Evolutionary conservation across 2,113 vertebrate genomes (phyloP), one percentile per base, ranked within the genome.

Genomic region (Laticauda laticaudata): DNA sequence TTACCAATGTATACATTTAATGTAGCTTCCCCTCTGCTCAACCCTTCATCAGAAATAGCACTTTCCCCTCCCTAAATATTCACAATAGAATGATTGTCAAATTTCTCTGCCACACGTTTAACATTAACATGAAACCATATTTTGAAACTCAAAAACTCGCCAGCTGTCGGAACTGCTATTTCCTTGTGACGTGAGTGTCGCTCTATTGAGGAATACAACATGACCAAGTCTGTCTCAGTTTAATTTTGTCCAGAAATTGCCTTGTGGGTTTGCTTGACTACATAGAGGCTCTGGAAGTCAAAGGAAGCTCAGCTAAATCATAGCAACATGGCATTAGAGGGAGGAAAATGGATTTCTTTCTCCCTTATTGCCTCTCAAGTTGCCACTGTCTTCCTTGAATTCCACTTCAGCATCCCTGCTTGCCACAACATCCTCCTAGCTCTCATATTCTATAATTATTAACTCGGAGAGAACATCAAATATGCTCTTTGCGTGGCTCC

Each of bases 81-180:
- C 92, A 86, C n/a, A 53, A 23, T 48, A 64, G 11, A 56, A 53
- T 23, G 8, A 43, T 90, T 57, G 86, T 64, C 56, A 64, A 56
- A 53, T 86, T 90, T 87, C n/a, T 53, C 45, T 26, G 88, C 88
- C 75, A 3, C 5, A 54, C 87, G 56, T 89, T 86, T 86, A 89
- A 93, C 23, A 29, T 81, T 45, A 90, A 87, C 88, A 45, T 87
- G 86, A 45, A 43, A 64, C 88, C 92, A 64, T 93, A 93, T 90
- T 93, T 90, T 64, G 29, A 75, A 93, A 29, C 92, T 93, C 57
- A 93, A 93, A 61, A 90, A 89, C 23, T 53, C 4, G 6, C 45
- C 56, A n/a, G 88, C 88, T 90, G 88, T 39, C n/a, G 51, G 55
- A 7, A 14, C 75, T 90, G 75, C 21, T 18, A 53, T 15, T 34